Evolutionary conservation across 1,140 invertebrate genomes (phyloP).

Genomic region (Globodera rostochiensis): DNA sequence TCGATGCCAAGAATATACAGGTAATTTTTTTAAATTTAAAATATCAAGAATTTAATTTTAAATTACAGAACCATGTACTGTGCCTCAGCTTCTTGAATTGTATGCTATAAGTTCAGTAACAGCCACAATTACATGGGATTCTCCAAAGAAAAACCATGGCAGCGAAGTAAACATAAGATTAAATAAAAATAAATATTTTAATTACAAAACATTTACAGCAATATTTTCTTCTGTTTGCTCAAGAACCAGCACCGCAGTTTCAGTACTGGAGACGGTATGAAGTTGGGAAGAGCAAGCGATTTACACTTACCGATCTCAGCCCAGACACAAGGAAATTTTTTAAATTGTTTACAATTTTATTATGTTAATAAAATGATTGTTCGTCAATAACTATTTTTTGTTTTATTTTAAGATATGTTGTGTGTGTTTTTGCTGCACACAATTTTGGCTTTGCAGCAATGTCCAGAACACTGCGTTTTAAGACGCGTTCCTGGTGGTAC

Average conservation of each 20-base stretch:
- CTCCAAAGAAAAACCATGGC: slow-evolving; percentile 64
- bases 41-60: background rate
- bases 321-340: slow-evolving; percentile 56
- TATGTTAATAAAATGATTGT: background rate
- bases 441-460: slow-evolving; percentile 63
- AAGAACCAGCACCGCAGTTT: slow-evolving; percentile 64
- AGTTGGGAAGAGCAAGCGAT: slow-evolving; percentile 53
- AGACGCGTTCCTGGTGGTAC: slow-evolving; percentile 57
- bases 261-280: slow-evolving; percentile 56
- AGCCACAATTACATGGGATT: slow-evolving; percentile 60
- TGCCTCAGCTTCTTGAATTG: slow-evolving; percentile 59
- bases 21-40: slow-evolving; percentile 29
- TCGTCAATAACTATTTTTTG: background rate
- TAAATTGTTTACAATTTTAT: background rate
- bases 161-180: slow-evolving; percentile 46
- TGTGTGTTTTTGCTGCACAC: slow-evolving; percentile 62
- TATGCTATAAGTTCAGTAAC: slow-evolving; percentile 63
- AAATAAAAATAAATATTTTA: slow-evolving; percentile 22
- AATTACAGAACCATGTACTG: slow-evolving; percentile 60
- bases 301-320: slow-evolving; percentile 58
- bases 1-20: slow-evolving; percentile 61
- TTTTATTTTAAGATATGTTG: slow-evolving; percentile 44
- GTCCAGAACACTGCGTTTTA: slow-evolving; percentile 58
- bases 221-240: slow-evolving; percentile 60
- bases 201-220: slow-evolving; percentile 41